Conservation (phyloP, 2,888 invertebrate genomes). For the Hymenopus coronatus region DNA sequence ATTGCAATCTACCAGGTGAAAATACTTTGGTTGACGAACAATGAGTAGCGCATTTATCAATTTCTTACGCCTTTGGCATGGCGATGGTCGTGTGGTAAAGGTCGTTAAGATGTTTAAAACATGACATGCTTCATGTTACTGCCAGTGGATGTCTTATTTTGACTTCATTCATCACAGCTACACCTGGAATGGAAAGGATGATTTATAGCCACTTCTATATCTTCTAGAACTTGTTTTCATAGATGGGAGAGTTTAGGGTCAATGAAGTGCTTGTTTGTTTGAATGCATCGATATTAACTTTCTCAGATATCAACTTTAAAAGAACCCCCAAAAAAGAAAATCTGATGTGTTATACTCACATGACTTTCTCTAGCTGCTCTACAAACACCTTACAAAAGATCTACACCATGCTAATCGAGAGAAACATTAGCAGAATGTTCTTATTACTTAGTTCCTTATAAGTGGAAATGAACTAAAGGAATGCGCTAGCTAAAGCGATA, state of each 20-base stretch:
- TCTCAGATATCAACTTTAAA: too few species aligned
- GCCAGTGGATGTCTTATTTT: neutral
- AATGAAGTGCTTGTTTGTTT: neutral
- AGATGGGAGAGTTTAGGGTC: neutral
- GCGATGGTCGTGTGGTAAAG: neutral
- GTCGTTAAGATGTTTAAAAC: neutral
- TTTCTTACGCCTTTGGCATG: neutral
- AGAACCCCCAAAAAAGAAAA: too few species aligned
- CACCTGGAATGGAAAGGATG: neutral
- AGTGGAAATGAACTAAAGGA: too few species aligned
- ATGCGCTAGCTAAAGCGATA: too few species aligned
- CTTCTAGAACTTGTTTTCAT: neutral
- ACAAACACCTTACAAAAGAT: too few species aligned
- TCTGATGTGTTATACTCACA: too few species aligned
- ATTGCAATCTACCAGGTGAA: neutral
- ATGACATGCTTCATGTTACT: neutral
- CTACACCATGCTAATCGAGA: too few species aligned
- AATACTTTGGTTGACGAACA: neutral
- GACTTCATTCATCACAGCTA: neutral
- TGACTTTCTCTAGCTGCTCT: too few species aligned
- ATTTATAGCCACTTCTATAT: neutral
- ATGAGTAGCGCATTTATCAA: neutral
- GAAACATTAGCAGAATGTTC: too few species aligned
- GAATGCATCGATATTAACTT: too few species aligned
- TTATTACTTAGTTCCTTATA: too few species aligned